Evolutionary conservation across 2,797 vertebrate genomes (phyloP), one percentile per base, ranked within the genome.

Genomic region (Glossophaga mutica): DNA sequence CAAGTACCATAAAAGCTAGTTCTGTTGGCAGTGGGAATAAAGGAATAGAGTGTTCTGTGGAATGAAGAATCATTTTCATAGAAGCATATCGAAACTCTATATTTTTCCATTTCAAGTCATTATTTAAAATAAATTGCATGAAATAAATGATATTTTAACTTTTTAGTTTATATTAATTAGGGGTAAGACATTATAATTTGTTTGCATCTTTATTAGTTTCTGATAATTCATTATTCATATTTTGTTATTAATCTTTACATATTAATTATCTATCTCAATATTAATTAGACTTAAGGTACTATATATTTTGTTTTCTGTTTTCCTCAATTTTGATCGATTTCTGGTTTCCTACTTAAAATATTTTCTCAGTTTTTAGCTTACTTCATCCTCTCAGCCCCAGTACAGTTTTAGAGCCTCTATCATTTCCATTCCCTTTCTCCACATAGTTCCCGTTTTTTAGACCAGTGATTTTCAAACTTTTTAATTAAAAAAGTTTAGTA

Each of bases 131-230:
- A 97, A 86, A 67, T 91, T 44, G 22, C 48, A 46, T 73, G 55
- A 76, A 95, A 87, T 91, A 94, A 89, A 73, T 85, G 26, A 39
- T 86, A 83, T 76, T 90, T 94, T 68, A 86, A 86, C 11, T 39
- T 82, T 95, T 96, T 59, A 70, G 34, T 76, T 92, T 65, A n/a
- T 82, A 48, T 92, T 73, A 68, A 46, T 95, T 79, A 89, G 50
- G 46, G 37, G 67, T 78, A 86, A 77, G 57, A 29, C 24, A 62
- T 82, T 88, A 29, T 91, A 93, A 12, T 32, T 84, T 87, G 70
- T 94, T 94, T 95, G 44, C 37, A 81, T 87, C 83, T 94, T 83
- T 76, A 71, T 89, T 95, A 81, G 91, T 81, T 83, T 95, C 42
- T 84, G 62, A 89, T 92, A 86, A 78, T 81, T 94, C 8, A 62